Base-by-base conservation (phyloP, 1,140 invertebrate species). In the Drosophila subpulchrella region DNA sequence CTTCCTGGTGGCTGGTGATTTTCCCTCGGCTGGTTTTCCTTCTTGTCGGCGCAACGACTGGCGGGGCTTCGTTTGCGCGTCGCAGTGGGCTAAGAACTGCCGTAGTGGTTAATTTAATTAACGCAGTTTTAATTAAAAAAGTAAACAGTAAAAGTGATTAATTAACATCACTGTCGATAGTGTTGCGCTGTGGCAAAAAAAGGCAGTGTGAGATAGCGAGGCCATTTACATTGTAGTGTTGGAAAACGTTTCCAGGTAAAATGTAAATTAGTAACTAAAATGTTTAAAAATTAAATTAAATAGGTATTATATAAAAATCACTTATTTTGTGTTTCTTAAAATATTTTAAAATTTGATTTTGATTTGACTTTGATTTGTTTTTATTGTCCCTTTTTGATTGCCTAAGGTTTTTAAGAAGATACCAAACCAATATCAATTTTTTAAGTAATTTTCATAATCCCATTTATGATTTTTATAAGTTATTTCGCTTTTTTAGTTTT, bases 101-200 rank as follows among this genome's bases (percentile, higher is more conserved):
- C 39, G 48, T 39, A 66, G 20, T 56, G 38, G 41, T 47, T 76
- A 76, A 76, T 76, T 76, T 48, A 76, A 76, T 76, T 76, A 76
- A 67, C 72, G 44, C 54, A 30, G 73, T 66, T 70, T 74, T 66
- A 67, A 67, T 76, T 76, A 76, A 72, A 46, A 75, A 78, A 78
- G 75, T 78, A 78, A 78, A 78, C 65, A 77, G 75, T 70, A 78
- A 63, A 57, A 77, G 75, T 77, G 57, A 78, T 78, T 77, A 77
- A 77, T 76, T 77, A 56, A 75, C 61, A 75, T 48, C 46, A 41
- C 53, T 50, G 42, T 36, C 58, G 63, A 62, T 48, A 48, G 42
- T 42, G 15, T 6, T 63, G 47, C 24, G 20, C 10, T 53, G 47
- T 12, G 54, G 41, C 58, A 50, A 34, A 0, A 1, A 10, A 13